Percentiles rank a stretch among this genome's conserved stretches.
phyloP scores from a whole-genome alignment of 2,113 vertebrate species.

The Ophthalmolycus amberensis region DNA sequence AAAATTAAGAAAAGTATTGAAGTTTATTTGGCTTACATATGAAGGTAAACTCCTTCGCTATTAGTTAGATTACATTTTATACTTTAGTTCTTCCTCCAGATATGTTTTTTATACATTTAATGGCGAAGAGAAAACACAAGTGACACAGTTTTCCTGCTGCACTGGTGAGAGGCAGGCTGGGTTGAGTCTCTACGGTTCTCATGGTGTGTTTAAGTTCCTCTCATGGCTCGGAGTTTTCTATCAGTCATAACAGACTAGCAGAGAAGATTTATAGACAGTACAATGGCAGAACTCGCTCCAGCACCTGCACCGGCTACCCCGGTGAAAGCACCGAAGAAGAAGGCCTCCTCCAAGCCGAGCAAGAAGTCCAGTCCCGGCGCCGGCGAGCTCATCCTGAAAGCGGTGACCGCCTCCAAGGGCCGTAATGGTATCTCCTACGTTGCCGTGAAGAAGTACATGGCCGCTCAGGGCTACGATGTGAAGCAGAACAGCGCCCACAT shows the following conservation, averaged over 20 bases:
- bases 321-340: not conserved
- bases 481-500: not conserved
- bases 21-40: not conserved
- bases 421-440: not conserved
- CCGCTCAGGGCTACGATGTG: not conserved
- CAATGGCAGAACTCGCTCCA: not conserved
- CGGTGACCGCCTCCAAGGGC: not conserved
- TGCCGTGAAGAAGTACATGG: not conserved
- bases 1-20: accelerated
- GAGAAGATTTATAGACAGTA: not conserved
- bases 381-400: not conserved
- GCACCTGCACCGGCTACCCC: not conserved
- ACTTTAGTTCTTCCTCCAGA: too few species aligned
- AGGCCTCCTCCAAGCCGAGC: not conserved
- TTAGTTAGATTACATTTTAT: accelerated
- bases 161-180: not conserved
- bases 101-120: not conserved
- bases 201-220: not conserved
- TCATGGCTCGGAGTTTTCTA: not conserved
- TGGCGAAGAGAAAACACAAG: constrained; percentile 52
- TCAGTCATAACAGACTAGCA: not conserved
- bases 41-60: not conserved
- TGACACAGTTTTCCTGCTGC: not conserved
- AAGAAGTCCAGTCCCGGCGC: not conserved
- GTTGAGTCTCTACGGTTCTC: constrained; percentile 1